Base-by-base conservation (phyloP, 1,140 invertebrate species). In the Capitella teleta region DNA sequence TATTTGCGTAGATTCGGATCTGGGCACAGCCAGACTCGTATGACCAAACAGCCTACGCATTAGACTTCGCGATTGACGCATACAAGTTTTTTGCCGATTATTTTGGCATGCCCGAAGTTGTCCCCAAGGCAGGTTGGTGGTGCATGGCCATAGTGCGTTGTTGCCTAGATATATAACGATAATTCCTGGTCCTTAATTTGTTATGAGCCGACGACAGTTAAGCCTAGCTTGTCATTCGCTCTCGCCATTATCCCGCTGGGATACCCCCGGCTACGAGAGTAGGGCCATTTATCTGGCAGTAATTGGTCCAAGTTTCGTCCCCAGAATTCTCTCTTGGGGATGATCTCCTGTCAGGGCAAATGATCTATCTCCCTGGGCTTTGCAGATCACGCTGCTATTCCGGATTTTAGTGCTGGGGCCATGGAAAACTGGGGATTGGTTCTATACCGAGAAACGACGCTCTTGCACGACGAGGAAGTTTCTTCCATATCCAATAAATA, bases 381-480 rank as follows among this genome's bases (percentile, higher is more conserved):
- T 5, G 8, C 54, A 69, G 74, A 76, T 59, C 67, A 76, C 54
- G 71, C 75, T n/a, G 68, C 74, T 3, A 65, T 72, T 6, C 68
- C 71, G 21, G 72, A 70, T 51, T 74, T 75, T 53, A 68, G 66
- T 49, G 74, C 65, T n/a, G 73, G 72, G 8, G 74, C 68, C 8
- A 74, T 74, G 72, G 72, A 74, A 48, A 74, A 75, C 53, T 74
- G 73, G 72, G 73, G 72, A 48, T 56, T 73, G 24, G 62, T 74
- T 0, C 62, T 74, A 19, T 74, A 73, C 57, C 60, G 70, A 28
- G 65, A 74, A 51, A 68, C 61, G 14, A 59, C 65, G n/a, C 53
- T 73, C 26, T 56, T 73, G 14, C 67, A 59, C 48, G 68, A 71
- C 50, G 53, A 59, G n/a, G 49, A 62, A 5, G 56, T 62, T 4